Evolutionary conservation across 2,888 invertebrate genomes (phyloP), one percentile per base, ranked within the genome.

Genomic region (Trypoxylon attenuatum): DNA sequence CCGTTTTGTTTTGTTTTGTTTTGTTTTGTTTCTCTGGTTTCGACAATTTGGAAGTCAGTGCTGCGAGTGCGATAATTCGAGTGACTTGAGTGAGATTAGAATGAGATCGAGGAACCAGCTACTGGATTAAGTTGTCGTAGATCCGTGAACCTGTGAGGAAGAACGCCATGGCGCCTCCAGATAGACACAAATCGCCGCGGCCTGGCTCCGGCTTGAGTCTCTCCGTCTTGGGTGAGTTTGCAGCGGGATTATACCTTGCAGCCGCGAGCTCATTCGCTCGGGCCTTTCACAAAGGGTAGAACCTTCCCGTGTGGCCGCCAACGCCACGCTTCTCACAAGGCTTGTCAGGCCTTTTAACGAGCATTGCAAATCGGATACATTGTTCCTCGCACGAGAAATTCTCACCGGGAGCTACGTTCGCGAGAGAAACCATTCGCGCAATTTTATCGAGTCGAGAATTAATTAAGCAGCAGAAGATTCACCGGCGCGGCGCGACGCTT

Each of bases 191-290:
- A 72, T 76, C 79, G 73, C 82, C 82, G 70, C 83, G 86, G 79
- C 86, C 87, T 73, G 87, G 87, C 74, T 87, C 87, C 57, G 87
- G 87, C 43, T 84, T 87, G 67, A 88, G 88, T 81, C 85, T 87
- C 76, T 88, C 88, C 59, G 87, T 88, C 68, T 82, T 88, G 73
- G 88, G 88, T 88, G 84, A 87, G 88, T 88, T 59, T 43, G 6
- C 16, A 6, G 2, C 29, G 41, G 13, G 41, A 52, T 53, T 47
- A 10, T 5, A 33, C 13, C 33, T 33, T 33, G n/a, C 33, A 13
- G 13, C 13, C 33, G 33, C 13, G 33, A 13, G 13, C 8, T 13
- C 13, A 3, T 33, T 33, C 2, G 2, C 33, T 8, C 4, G 0
- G 5, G 13, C 10, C n/a, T n/a, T n/a, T n/a, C n/a, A n/a, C n/a